Conservation (phyloP, 2,797 vertebrate genomes). For the Lerista edwardsae region DNA sequence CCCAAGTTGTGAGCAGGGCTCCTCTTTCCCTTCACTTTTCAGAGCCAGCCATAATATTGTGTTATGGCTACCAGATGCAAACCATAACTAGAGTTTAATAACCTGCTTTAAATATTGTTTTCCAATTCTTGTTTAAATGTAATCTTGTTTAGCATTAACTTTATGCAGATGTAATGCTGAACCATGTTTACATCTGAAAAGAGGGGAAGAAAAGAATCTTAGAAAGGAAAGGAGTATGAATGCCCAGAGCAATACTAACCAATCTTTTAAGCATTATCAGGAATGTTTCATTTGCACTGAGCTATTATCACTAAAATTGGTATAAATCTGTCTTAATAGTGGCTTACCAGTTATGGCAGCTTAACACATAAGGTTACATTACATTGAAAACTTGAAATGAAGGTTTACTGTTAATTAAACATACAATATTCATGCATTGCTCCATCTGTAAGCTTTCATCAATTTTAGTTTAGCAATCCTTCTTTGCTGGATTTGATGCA, state of each 20-base stretch:
- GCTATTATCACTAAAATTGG: neutral
- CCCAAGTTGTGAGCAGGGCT: no score
- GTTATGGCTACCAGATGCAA: neutral
- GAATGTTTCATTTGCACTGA: neutral
- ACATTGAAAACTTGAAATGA: neutral
- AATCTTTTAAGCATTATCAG: neutral
- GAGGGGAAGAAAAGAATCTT: neutral
- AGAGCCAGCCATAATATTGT: neutral
- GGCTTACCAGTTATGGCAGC: slow-evolving; percentile 1
- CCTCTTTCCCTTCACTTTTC: neutral
- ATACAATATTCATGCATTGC: fast-evolving
- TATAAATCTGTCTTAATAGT: neutral
- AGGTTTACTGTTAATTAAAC: slow-evolving; percentile 18
- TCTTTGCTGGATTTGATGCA: neutral
- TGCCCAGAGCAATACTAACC: neutral
- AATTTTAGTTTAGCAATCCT: slow-evolving; percentile 16
- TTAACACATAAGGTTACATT: neutral
- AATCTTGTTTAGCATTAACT: neutral
- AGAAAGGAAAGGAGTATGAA: neutral
- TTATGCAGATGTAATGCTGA: neutral
- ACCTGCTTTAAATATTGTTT: neutral
- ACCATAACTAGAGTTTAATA: neutral
- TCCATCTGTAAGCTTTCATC: neutral
- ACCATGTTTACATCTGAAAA: neutral
- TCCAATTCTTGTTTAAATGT: neutral